phyloP scores from a whole-genome alignment of 2,797 vertebrate genomes.

The Mormyrops attenuatus region DNA sequence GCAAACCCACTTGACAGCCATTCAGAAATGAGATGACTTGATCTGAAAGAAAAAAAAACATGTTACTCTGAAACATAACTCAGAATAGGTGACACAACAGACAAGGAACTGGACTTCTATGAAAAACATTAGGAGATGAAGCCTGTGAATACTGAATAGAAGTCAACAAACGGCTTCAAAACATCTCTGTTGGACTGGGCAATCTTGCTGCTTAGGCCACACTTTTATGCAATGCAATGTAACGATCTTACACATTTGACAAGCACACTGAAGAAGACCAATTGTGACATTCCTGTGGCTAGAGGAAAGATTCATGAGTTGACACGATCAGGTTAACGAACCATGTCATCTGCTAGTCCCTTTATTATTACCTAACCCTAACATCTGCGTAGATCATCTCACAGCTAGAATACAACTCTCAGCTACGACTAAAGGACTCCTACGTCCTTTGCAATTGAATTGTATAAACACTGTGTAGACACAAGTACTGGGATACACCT shows the following conservation, averaged over 20 bases:
- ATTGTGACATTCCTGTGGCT: neutral
- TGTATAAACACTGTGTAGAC: neutral
- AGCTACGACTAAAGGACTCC: neutral
- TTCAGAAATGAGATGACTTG: neutral
- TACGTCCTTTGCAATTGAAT: neutral
- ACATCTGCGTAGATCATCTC: neutral
- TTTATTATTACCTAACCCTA: neutral
- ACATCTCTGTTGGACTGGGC: neutral
- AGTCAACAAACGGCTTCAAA: neutral
- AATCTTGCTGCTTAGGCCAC: neutral
- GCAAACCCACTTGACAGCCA: neutral
- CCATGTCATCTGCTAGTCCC: neutral
- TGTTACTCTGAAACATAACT: neutral
- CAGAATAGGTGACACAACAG: neutral
- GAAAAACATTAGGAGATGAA: neutral
- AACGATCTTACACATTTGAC: neutral
- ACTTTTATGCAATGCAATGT: neutral
- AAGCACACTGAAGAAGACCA: neutral
- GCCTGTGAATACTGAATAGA: neutral
- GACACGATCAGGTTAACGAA: neutral
- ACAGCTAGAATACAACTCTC: neutral
- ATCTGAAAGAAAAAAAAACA: neutral
- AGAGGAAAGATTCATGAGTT: neutral
- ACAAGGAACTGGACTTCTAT: neutral
- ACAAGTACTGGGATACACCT: neutral